Percentiles rank a stretch among this genome's conserved stretches.
Conservation (phyloP, 1,140 invertebrate genomes). For the Zaprionus taronus region DNA sequence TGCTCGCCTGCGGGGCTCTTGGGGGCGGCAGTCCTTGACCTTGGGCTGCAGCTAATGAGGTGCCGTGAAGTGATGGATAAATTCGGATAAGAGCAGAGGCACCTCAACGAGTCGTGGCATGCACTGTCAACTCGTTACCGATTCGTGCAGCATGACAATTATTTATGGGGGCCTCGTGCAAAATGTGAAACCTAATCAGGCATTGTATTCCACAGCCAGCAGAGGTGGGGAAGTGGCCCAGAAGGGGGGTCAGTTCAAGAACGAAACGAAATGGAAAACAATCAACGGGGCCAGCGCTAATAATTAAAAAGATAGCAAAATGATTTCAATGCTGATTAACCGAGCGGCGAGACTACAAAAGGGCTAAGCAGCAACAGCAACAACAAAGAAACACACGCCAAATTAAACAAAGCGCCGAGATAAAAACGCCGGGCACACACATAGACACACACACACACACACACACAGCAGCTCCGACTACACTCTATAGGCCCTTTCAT, state of each 20-base stretch:
- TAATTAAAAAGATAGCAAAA: constrained; percentile 79
- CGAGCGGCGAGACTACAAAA: constrained; percentile 75
- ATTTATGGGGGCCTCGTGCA: constrained; percentile 57
- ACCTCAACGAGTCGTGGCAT: neutral
- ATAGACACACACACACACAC: constrained; percentile 9
- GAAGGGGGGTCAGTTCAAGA: neutral
- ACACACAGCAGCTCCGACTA: constrained; percentile 40
- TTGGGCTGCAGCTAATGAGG: neutral
- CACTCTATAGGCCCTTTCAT: constrained; percentile 67
- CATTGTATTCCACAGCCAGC: constrained; percentile 44
- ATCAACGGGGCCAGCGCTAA: constrained; percentile 61
- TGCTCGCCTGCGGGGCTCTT: neutral
- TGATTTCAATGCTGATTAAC: constrained; percentile 80
- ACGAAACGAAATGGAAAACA: constrained; percentile 41
- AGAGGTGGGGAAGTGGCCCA: neutral
- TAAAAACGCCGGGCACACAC: constrained; percentile 46
- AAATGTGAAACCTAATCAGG: constrained; percentile 61
- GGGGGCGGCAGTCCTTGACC: neutral
- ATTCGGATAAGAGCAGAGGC: neutral
- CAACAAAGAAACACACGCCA: constrained; percentile 52
- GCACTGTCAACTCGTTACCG: constrained; percentile 34
- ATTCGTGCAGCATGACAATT: constrained; percentile 66
- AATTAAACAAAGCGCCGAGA: constrained; percentile 75
- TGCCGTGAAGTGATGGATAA: neutral
- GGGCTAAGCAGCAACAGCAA: constrained; percentile 52